A percentile compares a stretch with the other conserved stretches of the same genome.
phyloP scores from a whole-genome alignment of 2,797 vertebrate species.

The Centropyge bicolor region DNA sequence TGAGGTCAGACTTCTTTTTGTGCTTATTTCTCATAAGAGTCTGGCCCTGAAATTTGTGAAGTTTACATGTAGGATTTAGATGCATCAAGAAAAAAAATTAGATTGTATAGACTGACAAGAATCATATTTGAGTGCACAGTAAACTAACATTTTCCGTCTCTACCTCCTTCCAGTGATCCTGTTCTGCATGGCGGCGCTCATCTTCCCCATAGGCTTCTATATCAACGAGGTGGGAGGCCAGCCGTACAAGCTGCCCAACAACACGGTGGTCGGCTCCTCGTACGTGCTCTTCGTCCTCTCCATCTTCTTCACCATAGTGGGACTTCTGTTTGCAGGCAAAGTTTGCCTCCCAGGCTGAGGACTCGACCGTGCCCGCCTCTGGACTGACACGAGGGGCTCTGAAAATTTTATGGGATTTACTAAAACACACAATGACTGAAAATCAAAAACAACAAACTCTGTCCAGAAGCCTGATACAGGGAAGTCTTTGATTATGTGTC shows the following conservation, averaged over 20 bases:
- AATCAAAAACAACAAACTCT: slow-evolving; percentile 74
- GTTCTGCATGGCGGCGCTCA: slow-evolving; percentile 99
- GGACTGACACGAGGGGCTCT: slow-evolving; percentile 70
- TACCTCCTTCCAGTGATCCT: slow-evolving; percentile 92
- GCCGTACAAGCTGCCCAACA: slow-evolving; percentile 99
- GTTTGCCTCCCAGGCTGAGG: slow-evolving; percentile 98
- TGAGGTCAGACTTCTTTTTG: neutral
- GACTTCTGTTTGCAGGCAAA: slow-evolving; percentile 98
- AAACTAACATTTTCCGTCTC: slow-evolving; percentile 52
- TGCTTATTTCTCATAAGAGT: neutral
- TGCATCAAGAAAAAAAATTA: neutral
- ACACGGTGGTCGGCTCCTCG: slow-evolving; percentile 98
- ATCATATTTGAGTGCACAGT: neutral
- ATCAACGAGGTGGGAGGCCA: slow-evolving; percentile 99
- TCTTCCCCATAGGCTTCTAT: slow-evolving; percentile 99
- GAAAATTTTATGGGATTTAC: slow-evolving; percentile 68
- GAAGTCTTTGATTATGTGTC: slow-evolving; percentile 62
- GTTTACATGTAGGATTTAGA: neutral
- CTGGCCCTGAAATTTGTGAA: neutral
- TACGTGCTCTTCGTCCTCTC: slow-evolving; percentile 99
- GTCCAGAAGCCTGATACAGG: slow-evolving; percentile 58
- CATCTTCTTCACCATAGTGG: slow-evolving; percentile 99
- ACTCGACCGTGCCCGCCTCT: slow-evolving; percentile 57
- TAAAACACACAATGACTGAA: slow-evolving; percentile 71
- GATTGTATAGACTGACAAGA: neutral